These are phyloP conservation scores for Microplitis manilae DNA, from an alignment of 2,888 invertebrate species.

Conservation along the genomic window DNA sequence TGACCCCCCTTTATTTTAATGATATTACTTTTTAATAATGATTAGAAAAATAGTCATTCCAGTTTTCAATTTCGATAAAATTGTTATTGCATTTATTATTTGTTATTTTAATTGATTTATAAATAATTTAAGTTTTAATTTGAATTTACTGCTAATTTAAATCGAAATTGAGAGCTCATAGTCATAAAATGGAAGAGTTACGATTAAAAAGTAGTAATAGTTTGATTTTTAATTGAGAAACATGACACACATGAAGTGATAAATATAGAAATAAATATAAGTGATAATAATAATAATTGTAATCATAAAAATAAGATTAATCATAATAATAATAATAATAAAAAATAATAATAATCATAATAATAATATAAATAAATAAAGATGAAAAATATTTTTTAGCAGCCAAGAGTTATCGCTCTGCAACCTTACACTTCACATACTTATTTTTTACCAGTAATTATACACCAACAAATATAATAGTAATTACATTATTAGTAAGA, in stretches of 20 bases:
- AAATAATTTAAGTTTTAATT: neutral
- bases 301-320: too few relatives aligned
- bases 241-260: slow-evolving; percentile 20
- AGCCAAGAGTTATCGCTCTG: slow-evolving; percentile 31
- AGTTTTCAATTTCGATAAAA: neutral
- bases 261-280: slow-evolving; percentile 31
- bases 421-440: slow-evolving; percentile 38
- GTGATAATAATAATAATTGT: neutral
- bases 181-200: slow-evolving; percentile 8
- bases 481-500: neutral
- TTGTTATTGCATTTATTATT: neutral
- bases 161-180: neutral
- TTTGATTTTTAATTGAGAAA: slow-evolving; percentile 10
- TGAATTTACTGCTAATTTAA: neutral
- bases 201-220: slow-evolving; percentile 41
- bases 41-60: neutral
- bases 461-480: neutral
- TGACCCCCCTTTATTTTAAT: neutral
- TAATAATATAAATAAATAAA: neutral
- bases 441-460: neutral
- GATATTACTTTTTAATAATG: neutral
- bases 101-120: neutral
- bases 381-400: slow-evolving; percentile 42
- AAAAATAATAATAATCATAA: too few relatives aligned
- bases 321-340: too few relatives aligned